These are phyloP conservation scores for Macheiramphus alcinus DNA, from an alignment of 2,113 vertebrate species.

Conservation along the genomic window DNA sequence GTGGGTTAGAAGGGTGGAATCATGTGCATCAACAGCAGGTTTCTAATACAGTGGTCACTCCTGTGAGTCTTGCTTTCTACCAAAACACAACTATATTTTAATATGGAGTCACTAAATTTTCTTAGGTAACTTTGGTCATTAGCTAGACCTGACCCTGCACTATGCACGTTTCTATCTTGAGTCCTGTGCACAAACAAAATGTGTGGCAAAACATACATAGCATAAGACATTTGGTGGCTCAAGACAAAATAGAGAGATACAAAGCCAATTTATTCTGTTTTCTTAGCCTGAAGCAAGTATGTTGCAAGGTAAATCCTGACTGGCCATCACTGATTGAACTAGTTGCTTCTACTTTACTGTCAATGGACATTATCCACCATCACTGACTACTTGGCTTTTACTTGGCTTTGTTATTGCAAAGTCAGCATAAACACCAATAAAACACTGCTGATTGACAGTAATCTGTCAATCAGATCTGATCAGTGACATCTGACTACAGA, in stretches of 20 bases:
- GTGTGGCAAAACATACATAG: not conserved
- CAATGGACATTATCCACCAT: not conserved
- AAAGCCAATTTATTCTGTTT: not conserved
- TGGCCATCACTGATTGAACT: not conserved
- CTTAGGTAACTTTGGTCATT: not conserved
- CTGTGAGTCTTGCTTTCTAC: not conserved
- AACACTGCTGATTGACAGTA: not conserved
- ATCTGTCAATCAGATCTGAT: not conserved
- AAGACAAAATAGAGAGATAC: not conserved
- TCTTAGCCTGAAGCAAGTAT: not conserved
- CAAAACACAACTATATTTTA: not conserved
- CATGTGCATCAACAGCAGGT: not conserved
- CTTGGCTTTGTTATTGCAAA: not conserved
- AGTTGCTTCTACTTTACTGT: not conserved
- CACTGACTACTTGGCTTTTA: not conserved
- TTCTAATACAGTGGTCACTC: not conserved
- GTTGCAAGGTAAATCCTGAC: not conserved
- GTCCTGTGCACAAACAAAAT: not conserved
- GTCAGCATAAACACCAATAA: not conserved
- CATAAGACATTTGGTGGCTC: not conserved
- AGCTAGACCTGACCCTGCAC: not conserved
- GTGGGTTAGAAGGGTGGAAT: not conserved
- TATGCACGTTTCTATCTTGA: not conserved
- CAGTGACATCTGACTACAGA: not conserved
- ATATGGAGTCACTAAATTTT: not conserved